Base-by-base conservation (phyloP, 2,797 vertebrate genomes). In the Remorina albescens region DNA sequence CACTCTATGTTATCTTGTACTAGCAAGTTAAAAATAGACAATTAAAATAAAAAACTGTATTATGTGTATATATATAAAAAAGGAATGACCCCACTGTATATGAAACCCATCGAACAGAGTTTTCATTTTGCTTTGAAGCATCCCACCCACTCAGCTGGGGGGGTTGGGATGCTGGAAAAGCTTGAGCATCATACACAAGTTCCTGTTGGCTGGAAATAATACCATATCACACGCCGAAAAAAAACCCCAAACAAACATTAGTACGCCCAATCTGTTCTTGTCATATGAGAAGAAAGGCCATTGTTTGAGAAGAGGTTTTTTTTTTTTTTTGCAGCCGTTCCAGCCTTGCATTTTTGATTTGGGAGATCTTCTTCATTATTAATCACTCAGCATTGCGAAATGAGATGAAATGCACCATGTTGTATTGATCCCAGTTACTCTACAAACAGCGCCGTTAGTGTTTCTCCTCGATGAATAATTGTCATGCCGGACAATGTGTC, bases 191-290 rank as follows among this genome's bases (percentile, higher is more conserved):
- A 42, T 57, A 60, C 44, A 70, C 59, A 34, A 58, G 60, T 76
- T 74, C 71, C 59, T 41, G 50, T 85, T 64, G 66, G 61, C 77
- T 55, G 18, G 50, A 62, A 68, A 70, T 42, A 60, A 66, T 55
- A 1, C 39, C 7, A 8, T 4, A 13, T 50, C 50, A 46, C 66
- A 60, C 44, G 87, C 77, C 79, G 82, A 54, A 55, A 71, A 47
- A 88, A 78, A 91, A 75, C 51, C 78, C 75, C 78, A 90, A 90
- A 90, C 92, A n/a, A n/a, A n/a, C 85, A 90, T 93, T 91, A 92
- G 85, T 80, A 83, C 74, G 49, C 64, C 80, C 76, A 86, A 86
- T 89, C 83, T 90, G 81, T 78, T 81, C 63, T 68, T 69, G 74
- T 70, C 68, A 66, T 25, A 32, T 0, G 25, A 66, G 34, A n/a